Percentiles rank a stretch among this genome's conserved stretches.
phyloP scores from a whole-genome alignment of 2,113 vertebrate genomes.

The Seriola dumerili region DNA sequence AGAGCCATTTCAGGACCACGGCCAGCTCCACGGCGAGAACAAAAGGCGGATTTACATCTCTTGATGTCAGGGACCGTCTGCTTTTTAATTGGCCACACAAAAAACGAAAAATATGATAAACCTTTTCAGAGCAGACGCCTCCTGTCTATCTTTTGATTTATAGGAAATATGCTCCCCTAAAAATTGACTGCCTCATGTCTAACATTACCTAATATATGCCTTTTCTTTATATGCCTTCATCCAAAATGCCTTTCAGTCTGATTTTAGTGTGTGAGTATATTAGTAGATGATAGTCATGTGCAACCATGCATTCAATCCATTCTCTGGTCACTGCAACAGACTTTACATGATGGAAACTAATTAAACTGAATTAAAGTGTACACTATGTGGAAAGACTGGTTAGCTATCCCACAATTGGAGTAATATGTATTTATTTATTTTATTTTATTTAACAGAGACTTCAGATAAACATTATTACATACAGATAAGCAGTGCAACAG shows the following conservation, averaged over 20 bases:
- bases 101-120: slow-evolving; percentile 59
- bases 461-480: no score
- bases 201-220: background rate
- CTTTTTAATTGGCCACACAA: background rate
- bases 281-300: no score
- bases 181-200: background rate
- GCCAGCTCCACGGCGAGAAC: slow-evolving; percentile 84
- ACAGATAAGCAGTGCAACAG: no score
- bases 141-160: background rate
- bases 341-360: background rate
- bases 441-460: no score
- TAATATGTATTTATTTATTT: background rate
- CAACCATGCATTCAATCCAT: background rate
- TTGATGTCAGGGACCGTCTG: slow-evolving; percentile 81
- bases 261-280: background rate
- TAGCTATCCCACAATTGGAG: background rate
- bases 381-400: background rate
- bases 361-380: background rate
- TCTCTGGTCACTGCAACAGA: background rate
- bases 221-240: background rate
- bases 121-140: background rate
- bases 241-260: background rate
- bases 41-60: slow-evolving; percentile 86
- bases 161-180: background rate
- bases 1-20: slow-evolving; percentile 83